These are phyloP conservation scores for Ancistrus triradiatus DNA, from an alignment of 2,113 vertebrate species.

Conservation along the genomic window DNA sequence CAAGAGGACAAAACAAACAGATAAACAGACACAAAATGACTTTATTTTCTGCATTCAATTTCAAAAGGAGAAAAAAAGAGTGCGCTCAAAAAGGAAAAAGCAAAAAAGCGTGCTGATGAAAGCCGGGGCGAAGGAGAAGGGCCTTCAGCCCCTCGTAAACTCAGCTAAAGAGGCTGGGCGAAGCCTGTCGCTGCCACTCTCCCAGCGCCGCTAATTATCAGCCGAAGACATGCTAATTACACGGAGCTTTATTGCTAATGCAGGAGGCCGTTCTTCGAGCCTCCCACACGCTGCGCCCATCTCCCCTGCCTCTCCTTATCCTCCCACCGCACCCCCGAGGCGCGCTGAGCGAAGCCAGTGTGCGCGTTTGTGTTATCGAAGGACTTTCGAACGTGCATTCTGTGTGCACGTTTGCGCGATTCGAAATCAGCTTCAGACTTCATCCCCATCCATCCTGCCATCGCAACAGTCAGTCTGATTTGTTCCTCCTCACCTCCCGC, in stretches of 20 bases:
- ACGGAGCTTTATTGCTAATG: constrained; percentile 83
- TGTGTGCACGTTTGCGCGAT: too few species aligned
- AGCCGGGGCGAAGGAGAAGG: constrained; percentile 51
- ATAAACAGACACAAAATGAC: too few species aligned
- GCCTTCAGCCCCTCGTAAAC: constrained; percentile 70
- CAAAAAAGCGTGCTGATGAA: constrained; percentile 28
- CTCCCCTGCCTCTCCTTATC: constrained; percentile 74
- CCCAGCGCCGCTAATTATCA: constrained; percentile 83
- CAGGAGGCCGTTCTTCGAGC: constrained; percentile 74
- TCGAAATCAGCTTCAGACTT: constrained; percentile 33
- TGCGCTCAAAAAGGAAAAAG: constrained; percentile 30
- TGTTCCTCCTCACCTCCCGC: constrained; percentile 48
- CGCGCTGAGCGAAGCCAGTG: constrained; percentile 56
- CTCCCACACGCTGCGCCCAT: constrained; percentile 66
- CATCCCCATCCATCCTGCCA: constrained; percentile 49
- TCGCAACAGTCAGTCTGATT: constrained; percentile 61
- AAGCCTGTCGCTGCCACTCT: constrained; percentile 68
- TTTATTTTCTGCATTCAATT: too few species aligned
- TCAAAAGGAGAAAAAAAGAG: constrained; percentile 43
- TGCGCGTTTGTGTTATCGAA: too few species aligned
- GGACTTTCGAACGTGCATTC: constrained; percentile 40
- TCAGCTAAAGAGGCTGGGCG: constrained; percentile 67
- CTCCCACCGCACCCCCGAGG: constrained; percentile 71
- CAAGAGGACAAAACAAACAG: too few species aligned
- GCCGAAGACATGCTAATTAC: constrained; percentile 85